A percentile compares a stretch with the other conserved stretches of the same genome.
Conservation (phyloP, 2,888 invertebrate species). For the Microchrysa polita region DNA sequence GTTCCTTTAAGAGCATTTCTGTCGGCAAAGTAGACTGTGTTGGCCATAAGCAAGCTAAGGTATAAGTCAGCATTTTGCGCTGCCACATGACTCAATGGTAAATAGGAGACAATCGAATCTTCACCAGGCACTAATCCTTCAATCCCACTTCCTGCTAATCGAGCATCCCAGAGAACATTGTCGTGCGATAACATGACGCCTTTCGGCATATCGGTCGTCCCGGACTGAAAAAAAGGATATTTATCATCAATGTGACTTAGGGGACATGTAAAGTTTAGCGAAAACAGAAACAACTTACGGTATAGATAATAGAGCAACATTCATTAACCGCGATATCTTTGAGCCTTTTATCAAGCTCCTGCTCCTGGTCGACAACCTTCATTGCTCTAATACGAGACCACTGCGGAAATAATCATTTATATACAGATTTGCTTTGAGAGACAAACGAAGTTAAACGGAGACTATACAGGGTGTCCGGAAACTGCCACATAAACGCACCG, state of each 20-base stretch:
- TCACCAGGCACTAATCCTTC: constrained; percentile 66
- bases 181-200: constrained; percentile 94
- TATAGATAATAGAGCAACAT: constrained; percentile 85
- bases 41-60: constrained; percentile 69
- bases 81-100: constrained; percentile 90
- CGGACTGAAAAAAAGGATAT: constrained; percentile 69
- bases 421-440: neutral
- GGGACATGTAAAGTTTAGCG: neutral
- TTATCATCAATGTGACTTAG: neutral
- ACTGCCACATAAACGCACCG: no score
- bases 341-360: constrained; percentile 71
- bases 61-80: constrained; percentile 83
- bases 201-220: constrained; percentile 88
- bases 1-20: constrained; percentile 87
- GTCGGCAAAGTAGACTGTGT: constrained; percentile 83
- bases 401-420: constrained; percentile 61
- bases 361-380: constrained; percentile 72
- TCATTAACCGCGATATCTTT: constrained; percentile 78
- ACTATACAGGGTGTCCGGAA: no score
- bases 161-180: constrained; percentile 76
- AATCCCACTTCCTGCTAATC: constrained; percentile 66
- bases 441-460: neutral
- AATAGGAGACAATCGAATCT: constrained; percentile 77
- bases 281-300: constrained; percentile 69
- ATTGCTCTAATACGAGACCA: constrained; percentile 79